These are phyloP conservation scores for Aphelinus atriplicis DNA, from an alignment of 1,140 invertebrate genomes.

Conservation along the genomic window DNA sequence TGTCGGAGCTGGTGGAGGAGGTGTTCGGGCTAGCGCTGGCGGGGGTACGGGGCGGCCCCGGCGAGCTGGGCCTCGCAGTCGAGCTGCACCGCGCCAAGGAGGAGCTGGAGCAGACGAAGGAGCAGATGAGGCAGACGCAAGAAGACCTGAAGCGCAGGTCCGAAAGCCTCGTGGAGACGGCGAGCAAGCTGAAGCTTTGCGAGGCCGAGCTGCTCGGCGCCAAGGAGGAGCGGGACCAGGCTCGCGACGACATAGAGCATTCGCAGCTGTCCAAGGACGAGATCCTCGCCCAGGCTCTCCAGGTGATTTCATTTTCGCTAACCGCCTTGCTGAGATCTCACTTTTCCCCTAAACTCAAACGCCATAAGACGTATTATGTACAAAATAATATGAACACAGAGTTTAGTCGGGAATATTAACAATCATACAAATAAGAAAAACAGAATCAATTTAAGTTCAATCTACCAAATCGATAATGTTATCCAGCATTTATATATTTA, in stretches of 20 bases:
- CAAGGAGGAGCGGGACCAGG: conserved; percentile 83
- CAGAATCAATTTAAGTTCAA: no score
- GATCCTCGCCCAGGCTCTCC: conserved; percentile 81
- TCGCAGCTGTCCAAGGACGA: conserved; percentile 81
- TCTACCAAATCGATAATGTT: no score
- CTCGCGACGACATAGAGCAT: conserved; percentile 74
- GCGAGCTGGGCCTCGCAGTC: conserved; percentile 69
- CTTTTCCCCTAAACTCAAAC: no score
- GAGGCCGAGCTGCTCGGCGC: conserved; percentile 84
- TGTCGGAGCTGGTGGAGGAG: conserved; percentile 73
- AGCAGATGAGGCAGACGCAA: conserved; percentile 78
- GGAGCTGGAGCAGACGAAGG: conserved; percentile 79
- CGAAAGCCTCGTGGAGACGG: conserved; percentile 81
- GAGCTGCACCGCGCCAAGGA: conserved; percentile 83
- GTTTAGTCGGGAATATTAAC: no score
- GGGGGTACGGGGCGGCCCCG: conserved; percentile 64
- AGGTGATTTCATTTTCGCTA: conserved; percentile 62
- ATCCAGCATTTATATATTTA: no score
- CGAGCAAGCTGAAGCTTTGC: conserved; percentile 81
- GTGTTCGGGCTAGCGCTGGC: conserved; percentile 77
- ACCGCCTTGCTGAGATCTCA: no score
- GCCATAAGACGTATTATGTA: no score
- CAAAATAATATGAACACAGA: no score
- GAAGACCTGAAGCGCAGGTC: conserved; percentile 83
- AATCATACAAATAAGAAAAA: no score